phyloP scores from a whole-genome alignment of 2,113 vertebrate genomes.

The Cololabis saira region DNA sequence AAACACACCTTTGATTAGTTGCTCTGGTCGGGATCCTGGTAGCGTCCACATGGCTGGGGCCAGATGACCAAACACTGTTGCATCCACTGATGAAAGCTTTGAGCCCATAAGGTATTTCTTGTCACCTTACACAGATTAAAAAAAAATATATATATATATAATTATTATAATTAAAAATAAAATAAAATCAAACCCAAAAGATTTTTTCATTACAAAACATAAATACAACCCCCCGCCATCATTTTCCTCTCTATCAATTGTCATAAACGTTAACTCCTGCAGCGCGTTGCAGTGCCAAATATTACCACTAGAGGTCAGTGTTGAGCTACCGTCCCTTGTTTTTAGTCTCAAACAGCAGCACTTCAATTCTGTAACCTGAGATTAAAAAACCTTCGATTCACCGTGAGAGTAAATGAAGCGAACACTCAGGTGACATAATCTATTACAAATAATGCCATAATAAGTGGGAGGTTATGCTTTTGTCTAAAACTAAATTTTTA shows the following conservation, averaged over 20 bases:
- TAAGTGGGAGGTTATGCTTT: no score
- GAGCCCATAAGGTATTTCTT: constrained; percentile 98
- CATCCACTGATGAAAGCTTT: constrained; percentile 90
- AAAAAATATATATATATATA: no score
- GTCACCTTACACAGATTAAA: constrained; percentile 82
- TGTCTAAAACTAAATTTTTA: no score
- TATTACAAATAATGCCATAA: no score
- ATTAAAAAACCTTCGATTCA: no score
- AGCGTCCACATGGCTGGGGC: constrained; percentile 98
- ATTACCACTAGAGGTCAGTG: constrained; percentile 53
- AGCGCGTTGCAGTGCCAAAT: neutral
- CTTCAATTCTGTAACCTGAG: no score
- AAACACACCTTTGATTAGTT: constrained; percentile 91
- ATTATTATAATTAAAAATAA: neutral
- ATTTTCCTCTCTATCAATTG: no score
- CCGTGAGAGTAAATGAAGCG: no score
- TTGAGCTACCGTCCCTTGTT: neutral
- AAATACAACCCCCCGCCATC: no score
- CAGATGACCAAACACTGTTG: constrained; percentile 94
- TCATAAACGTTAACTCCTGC: neutral
- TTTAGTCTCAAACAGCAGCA: neutral
- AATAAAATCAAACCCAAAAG: neutral
- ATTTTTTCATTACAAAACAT: neutral
- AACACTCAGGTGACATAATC: no score
- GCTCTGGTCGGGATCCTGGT: constrained; percentile 93